A percentile compares a stretch with the other conserved stretches of the same genome.
Conservation (phyloP, 1,140 invertebrate species). For the Monochamus saltuarius region DNA sequence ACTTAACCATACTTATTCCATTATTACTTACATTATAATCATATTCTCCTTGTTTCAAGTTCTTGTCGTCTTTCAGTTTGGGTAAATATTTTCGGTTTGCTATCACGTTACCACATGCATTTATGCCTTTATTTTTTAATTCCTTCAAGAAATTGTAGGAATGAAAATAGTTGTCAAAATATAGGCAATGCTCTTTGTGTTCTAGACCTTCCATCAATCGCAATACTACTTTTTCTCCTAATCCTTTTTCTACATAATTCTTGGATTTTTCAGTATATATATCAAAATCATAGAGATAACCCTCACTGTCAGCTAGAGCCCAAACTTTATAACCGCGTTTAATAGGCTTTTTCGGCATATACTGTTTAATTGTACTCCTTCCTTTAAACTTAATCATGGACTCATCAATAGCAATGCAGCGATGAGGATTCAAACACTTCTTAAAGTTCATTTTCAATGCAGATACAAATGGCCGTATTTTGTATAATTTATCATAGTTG, state of each 20-base stretch:
- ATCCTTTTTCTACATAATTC: constrained; percentile 34
- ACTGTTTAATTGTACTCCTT: constrained; percentile 44
- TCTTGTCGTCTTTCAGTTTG: constrained; percentile 44
- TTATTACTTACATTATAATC: constrained; percentile 42
- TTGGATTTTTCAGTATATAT: constrained; percentile 48
- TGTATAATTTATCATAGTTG: constrained; percentile 40
- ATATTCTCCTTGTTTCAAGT: constrained; percentile 48
- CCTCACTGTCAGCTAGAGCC: background rate
- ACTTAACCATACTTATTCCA: constrained; percentile 38
- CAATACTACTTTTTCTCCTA: constrained; percentile 43
- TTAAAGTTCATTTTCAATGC: background rate
- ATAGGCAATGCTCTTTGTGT: constrained; percentile 40
- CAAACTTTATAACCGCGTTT: constrained; percentile 41
- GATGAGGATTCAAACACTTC: background rate
- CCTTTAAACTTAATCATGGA: constrained; percentile 51
- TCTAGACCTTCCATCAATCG: constrained; percentile 29
- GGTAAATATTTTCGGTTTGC: constrained; percentile 40
- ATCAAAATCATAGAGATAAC: constrained; percentile 52
- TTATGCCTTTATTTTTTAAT: constrained; percentile 45
- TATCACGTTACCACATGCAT: constrained; percentile 50
- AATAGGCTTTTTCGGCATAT: constrained; percentile 47
- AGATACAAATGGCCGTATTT: constrained; percentile 21
- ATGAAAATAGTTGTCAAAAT: constrained; percentile 54
- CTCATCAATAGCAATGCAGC: constrained; percentile 22
- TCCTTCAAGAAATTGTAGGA: constrained; percentile 44